phyloP scores from a whole-genome alignment of 2,888 invertebrate species.

The Drosophila nr. perissopoda region DNA sequence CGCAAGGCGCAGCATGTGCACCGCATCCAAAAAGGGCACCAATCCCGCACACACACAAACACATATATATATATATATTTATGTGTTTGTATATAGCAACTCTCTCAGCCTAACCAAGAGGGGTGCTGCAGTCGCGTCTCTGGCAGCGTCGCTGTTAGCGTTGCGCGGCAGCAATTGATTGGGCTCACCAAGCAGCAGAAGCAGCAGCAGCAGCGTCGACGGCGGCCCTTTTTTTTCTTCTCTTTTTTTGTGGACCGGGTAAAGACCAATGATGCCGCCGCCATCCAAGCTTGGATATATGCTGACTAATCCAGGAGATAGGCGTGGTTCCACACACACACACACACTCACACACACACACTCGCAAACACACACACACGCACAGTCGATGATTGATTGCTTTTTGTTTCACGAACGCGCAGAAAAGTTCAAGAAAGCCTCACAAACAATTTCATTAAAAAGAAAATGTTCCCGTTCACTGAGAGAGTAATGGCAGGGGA shows the following conservation, averaged over 20 bases:
- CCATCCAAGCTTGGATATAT: slow-evolving; percentile 76
- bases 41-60: slow-evolving; percentile 48
- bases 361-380: slow-evolving; percentile 51
- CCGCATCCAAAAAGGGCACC: slow-evolving; percentile 50
- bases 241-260: slow-evolving; percentile 35
- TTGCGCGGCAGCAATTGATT: slow-evolving; percentile 76
- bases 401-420: slow-evolving; percentile 68
- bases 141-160: slow-evolving; percentile 58
- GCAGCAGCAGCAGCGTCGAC: slow-evolving; percentile 40
- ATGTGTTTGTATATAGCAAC: slow-evolving; percentile 5
- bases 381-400: slow-evolving; percentile 82
- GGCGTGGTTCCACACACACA: slow-evolving; percentile 82
- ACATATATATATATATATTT: slow-evolving; percentile 2
- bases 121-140: slow-evolving; percentile 40
- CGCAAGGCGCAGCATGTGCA: slow-evolving; percentile 72
- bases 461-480: slow-evolving; percentile 35
- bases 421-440: slow-evolving; percentile 71
- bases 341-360: slow-evolving; percentile 43
- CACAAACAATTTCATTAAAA: slow-evolving; percentile 74
- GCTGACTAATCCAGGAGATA: slow-evolving; percentile 84
- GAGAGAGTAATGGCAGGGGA: not conserved
- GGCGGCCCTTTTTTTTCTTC: slow-evolving; percentile 55
- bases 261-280: slow-evolving; percentile 80
- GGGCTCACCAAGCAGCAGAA: slow-evolving; percentile 55
- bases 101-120: slow-evolving; percentile 49